phyloP scores from a whole-genome alignment of 2,113 vertebrate genomes.

The Bos taurus region ARS-UCD2.0 NC_037347.1:4670501-4671000 shows the following conservation, averaged over 20 bases:
- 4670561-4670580: fast-evolving
- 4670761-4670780: fast-evolving
- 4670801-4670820: fast-evolving
- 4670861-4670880: background rate
- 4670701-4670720: fast-evolving
- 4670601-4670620: background rate
- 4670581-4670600: fast-evolving
- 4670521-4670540: background rate
- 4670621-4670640: background rate
- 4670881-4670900: fast-evolving
- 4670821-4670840: background rate
- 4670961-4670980: fast-evolving
- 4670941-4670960: background rate
- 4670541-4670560: background rate
- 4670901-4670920: background rate
- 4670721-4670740: background rate
- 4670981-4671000: background rate
- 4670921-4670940: background rate
- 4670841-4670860: background rate
- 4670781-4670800: background rate
- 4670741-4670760: background rate
- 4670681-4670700: background rate
- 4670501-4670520: background rate
- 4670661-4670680: fast-evolving
- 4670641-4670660: background rate